Evolutionary conservation across 2,888 invertebrate genomes (phyloP).

Genomic region (Idaea aversata): DNA sequence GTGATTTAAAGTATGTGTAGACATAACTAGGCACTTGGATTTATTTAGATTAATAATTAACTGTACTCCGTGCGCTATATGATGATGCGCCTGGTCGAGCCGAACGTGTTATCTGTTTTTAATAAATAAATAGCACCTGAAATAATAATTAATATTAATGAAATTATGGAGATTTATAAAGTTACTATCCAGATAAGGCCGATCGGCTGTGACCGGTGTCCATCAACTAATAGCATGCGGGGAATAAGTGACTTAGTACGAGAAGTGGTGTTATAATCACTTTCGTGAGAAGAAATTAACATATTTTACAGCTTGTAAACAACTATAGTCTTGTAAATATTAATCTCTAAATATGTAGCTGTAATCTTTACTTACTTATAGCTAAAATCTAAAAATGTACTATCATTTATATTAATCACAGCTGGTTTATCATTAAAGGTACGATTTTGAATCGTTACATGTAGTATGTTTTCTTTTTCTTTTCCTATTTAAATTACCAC

Average conservation of each 20-base stretch:
- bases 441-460: conserved; percentile 67
- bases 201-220: neutral
- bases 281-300: conserved; percentile 46
- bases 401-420: conserved; percentile 58
- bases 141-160: neutral
- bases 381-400: conserved; percentile 52
- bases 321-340: conserved; percentile 21
- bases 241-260: conserved; percentile 29
- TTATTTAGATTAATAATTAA: conserved; percentile 34
- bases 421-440: conserved; percentile 39
- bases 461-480: conserved; percentile 45
- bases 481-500: neutral
- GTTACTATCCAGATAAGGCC: neutral
- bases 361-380: conserved; percentile 42
- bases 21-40: neutral
- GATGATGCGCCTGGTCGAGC: neutral
- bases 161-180: neutral
- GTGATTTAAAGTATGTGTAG: conserved; percentile 51
- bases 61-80: neutral
- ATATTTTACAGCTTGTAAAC: conserved; percentile 49
- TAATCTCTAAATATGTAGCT: conserved; percentile 46
- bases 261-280: conserved; percentile 75
- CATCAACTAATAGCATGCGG: neutral
- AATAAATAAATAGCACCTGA: no score
- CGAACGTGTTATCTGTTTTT: neutral